Evolutionary conservation across 2,113 vertebrate species (phyloP).

Genomic region (Progne subis): DNA sequence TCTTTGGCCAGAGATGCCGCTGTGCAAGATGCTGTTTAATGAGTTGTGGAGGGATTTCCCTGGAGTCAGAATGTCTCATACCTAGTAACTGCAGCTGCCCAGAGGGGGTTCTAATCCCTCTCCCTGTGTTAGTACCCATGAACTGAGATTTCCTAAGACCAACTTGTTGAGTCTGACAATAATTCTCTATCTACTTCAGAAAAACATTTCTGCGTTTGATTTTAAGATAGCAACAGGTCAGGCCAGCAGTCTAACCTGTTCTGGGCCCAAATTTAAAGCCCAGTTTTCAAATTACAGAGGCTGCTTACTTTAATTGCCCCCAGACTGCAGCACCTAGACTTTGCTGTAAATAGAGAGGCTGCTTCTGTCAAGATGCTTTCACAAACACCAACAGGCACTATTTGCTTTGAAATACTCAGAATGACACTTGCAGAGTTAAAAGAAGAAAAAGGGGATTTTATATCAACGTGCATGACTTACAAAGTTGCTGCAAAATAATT

Average conservation of each 20-base stretch:
- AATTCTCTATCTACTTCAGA: background rate
- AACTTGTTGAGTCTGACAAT: background rate
- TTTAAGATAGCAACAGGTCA: background rate
- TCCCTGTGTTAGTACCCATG: background rate
- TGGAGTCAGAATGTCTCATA: background rate
- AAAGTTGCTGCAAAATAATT: background rate
- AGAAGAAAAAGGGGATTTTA: background rate
- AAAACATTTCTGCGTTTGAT: background rate
- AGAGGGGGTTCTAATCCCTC: background rate
- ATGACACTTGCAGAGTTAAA: background rate
- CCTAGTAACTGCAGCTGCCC: background rate
- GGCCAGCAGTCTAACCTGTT: background rate
- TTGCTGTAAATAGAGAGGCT: background rate
- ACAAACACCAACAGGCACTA: background rate
- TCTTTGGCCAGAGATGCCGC: background rate
- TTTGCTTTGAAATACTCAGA: background rate
- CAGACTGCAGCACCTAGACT: background rate
- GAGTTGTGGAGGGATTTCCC: background rate
- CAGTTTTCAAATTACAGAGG: background rate
- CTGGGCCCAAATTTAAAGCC: background rate
- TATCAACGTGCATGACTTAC: background rate
- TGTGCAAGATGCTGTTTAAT: background rate
- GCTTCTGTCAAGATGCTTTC: background rate
- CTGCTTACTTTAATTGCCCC: background rate
- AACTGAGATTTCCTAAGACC: background rate